Evolutionary conservation across 2,113 vertebrate species (phyloP).

Genomic region (Mustelus asterias): DNA sequence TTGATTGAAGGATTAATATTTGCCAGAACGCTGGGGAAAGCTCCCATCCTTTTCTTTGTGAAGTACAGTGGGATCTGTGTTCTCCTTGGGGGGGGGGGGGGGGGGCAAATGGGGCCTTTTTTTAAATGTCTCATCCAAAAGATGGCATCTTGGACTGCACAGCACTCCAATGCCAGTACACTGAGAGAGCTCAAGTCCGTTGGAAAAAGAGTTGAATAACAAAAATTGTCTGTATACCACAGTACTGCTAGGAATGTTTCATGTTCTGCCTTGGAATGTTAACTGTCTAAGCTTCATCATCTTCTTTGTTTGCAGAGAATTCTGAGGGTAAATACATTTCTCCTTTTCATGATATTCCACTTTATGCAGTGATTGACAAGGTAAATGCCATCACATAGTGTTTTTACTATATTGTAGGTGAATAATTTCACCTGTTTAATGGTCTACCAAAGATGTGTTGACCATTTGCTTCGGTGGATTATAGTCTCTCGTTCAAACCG

Average conservation of each 20-base stretch:
- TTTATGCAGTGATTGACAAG: slow-evolving; percentile 61
- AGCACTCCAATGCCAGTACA: background rate
- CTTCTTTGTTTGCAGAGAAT: slow-evolving; percentile 63
- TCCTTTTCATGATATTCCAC: slow-evolving; percentile 92
- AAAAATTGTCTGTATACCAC: background rate
- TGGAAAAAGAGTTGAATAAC: background rate
- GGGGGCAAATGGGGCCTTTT: background rate
- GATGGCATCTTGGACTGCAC: background rate
- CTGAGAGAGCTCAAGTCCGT: background rate
- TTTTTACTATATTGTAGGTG: background rate
- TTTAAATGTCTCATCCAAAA: background rate
- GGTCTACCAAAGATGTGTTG: background rate
- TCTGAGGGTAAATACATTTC: slow-evolving; percentile 83
- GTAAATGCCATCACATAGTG: slow-evolving; percentile 49
- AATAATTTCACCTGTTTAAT: background rate
- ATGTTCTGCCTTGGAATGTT: background rate
- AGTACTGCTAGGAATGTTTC: background rate
- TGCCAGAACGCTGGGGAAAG: background rate
- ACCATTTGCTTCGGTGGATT: background rate
- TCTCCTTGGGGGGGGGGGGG: background rate
- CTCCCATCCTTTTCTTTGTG: background rate
- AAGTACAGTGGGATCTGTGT: background rate
- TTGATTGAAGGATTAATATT: background rate
- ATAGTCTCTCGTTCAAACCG: background rate
- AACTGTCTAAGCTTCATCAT: slow-evolving; percentile 18